Base-by-base conservation (phyloP, 2,888 invertebrate genomes). In the Spialia ferax region DNA sequence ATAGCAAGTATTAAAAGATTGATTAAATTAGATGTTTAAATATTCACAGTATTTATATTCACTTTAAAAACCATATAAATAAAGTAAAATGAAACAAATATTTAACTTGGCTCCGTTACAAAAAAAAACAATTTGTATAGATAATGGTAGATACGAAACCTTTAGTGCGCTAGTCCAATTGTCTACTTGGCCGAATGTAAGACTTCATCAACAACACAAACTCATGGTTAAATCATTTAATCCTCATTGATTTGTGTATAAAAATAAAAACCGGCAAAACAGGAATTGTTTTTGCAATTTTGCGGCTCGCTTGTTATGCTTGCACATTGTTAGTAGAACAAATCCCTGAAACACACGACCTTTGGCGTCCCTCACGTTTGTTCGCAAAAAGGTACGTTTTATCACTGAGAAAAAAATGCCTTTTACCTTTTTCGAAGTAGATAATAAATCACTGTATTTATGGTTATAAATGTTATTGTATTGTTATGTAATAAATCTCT, bases 391-490 rank as follows among this genome's bases (percentile, higher is more conserved):
- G 29, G 35, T 20, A 29, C 56, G 15, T 56, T 56, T 56, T 56
- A 56, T 56, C 56, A 32, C 20, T 18, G 29, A 15, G 32, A 61
- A 32, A 61, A 61, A 61, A 48, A 29, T 18, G 48, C 26, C 18
- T 42, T 48, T 60, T 29, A 29, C 60, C 48, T 60, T 26, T 60
- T 45, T 45, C 26, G 45, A 26, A 45, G n/a, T 20, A 22, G 26
- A 6, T 6, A 26, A 59, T 59, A 59, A 59, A 59, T 35, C 35
- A 45, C 42, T 59, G 45, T 29, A 55, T 38, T 38, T 38, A 29
- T 32, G 55, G 29, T 32, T 55, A 55, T 29, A 38, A 38, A n/a
- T n/a, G n/a, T n/a, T n/a, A n/a, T n/a, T 38, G 10, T 10, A n/a
- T 13, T 38, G 2, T 38, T n/a, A 29, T 29, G 29, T 29, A 29